Conservation (phyloP, 2,797 vertebrate genomes). For the Eurystomus glaucurus region DNA sequence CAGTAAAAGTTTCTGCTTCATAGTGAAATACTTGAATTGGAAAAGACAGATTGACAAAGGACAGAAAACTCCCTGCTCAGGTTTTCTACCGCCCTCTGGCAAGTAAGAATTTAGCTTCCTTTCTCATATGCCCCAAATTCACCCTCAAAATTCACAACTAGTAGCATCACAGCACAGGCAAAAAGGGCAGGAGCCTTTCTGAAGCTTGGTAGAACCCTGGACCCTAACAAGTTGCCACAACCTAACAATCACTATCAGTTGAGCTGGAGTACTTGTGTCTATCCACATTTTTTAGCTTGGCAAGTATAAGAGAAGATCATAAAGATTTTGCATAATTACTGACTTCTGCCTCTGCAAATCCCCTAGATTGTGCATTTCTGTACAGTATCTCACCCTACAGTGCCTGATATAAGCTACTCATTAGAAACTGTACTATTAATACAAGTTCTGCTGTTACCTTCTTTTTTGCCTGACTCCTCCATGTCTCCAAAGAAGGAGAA, state of each 20-base stretch:
- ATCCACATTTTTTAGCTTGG: background rate
- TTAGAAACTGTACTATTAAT: background rate
- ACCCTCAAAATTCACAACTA: background rate
- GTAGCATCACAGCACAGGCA: background rate
- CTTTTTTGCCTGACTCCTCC: conserved; percentile 39
- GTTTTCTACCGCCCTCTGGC: background rate
- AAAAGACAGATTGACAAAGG: background rate
- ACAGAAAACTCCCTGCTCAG: background rate
- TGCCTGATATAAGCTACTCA: background rate
- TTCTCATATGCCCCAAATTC: background rate
- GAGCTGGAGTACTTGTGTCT: background rate
- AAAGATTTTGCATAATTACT: background rate
- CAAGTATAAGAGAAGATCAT: background rate
- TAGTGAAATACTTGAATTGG: background rate
- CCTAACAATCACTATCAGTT: background rate
- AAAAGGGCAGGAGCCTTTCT: background rate
- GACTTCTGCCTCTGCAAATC: background rate
- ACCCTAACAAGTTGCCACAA: background rate
- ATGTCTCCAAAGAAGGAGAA: conserved; percentile 92
- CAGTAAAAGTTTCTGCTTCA: background rate
- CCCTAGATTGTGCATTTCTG: background rate
- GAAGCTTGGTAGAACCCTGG: background rate
- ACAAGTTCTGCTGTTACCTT: conserved; percentile 79
- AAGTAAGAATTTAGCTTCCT: background rate
- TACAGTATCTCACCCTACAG: background rate